Base-by-base conservation (phyloP, 2,113 vertebrate genomes). In the Mirza zaza region DNA sequence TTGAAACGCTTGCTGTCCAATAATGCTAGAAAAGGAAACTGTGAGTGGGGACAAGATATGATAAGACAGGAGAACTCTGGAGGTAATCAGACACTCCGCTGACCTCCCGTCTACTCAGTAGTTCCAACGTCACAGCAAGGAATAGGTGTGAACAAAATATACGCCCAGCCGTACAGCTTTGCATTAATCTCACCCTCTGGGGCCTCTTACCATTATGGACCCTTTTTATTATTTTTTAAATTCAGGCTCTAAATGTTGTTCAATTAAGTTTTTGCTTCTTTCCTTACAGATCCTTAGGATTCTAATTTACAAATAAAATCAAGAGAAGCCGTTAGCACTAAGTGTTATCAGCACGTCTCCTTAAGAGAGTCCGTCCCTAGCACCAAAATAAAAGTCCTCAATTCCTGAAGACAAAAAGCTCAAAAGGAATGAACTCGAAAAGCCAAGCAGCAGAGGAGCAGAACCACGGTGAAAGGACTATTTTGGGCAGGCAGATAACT, bases 271-370 rank as follows among this genome's bases (percentile, higher is more conserved):
- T 96, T 91, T 94, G 86, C 96, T 95, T 52, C 7, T 97, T 97
- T 94, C 45, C 96, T 98, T 97, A 91, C 95, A 97, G 95, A 97
- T 97, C 96, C 96, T 98, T 97, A 95, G 97, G 96, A 98, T 98
- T 97, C 98, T 98, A 97, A 98, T 98, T 98, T 98, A 98, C 98
- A 98, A 98, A 98, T 98, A 98, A 98, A 98, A 98, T 98, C 98
- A 98, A 98, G 93, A 98, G 95, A 98, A 96, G 96, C 97, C 96
- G 98, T 98, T 98, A 98, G 97, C 63, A 95, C 97, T 97, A 98
- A 98, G 91, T 97, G 97, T 97, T 98, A 98, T 95, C 98, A 98
- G 97, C 95, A 63, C 95, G 98, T 95, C 98, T 97, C 98, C 97
- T 98, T 94, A 52, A 97, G 97, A 98, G 96, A 97, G 89, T 92